These are phyloP conservation scores for Cheirogaleus medius DNA, from an alignment of 2,113 vertebrate genomes.

Conservation along the genomic window DNA sequence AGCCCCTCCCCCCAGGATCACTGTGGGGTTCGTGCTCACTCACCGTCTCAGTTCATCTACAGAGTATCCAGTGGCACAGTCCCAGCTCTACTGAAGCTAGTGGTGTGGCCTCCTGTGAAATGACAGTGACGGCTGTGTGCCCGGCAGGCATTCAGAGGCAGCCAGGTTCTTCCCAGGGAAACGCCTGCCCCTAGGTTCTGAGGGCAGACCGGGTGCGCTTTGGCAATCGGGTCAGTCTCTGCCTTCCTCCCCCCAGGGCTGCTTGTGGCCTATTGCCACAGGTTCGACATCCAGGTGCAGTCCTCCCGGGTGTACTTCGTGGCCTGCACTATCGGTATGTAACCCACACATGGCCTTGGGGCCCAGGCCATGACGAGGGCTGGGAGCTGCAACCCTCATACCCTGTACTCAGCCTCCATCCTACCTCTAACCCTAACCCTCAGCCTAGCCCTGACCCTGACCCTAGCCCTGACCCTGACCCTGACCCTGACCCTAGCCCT, in stretches of 20 bases:
- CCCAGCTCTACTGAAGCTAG: neutral
- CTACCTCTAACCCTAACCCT: too few species aligned
- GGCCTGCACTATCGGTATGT: slow-evolving; percentile 94
- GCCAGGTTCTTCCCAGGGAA: neutral
- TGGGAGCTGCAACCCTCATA: neutral
- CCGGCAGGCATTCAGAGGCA: fast-evolving
- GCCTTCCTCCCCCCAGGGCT: slow-evolving; percentile 85
- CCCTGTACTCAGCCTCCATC: too few species aligned
- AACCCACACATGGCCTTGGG: too few species aligned
- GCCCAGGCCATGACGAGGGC: too few species aligned
- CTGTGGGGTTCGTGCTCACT: neutral
- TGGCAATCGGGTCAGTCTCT: neutral
- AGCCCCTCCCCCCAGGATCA: too few species aligned
- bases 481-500: neutral
- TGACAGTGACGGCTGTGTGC: neutral
- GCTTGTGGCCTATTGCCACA: slow-evolving; percentile 96
- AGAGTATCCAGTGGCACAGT: neutral
- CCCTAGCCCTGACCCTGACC: too few species aligned
- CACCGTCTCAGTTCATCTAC: neutral
- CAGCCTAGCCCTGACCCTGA: too few species aligned
- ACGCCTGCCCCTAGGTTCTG: neutral
- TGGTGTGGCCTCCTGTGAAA: neutral
- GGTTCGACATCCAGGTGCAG: slow-evolving; percentile 96
- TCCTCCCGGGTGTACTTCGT: slow-evolving; percentile 95
- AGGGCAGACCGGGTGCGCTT: neutral